These are phyloP conservation scores for Dyspetes luteomarginatus DNA, from an alignment of 2,888 invertebrate genomes.

Conservation along the genomic window DNA sequence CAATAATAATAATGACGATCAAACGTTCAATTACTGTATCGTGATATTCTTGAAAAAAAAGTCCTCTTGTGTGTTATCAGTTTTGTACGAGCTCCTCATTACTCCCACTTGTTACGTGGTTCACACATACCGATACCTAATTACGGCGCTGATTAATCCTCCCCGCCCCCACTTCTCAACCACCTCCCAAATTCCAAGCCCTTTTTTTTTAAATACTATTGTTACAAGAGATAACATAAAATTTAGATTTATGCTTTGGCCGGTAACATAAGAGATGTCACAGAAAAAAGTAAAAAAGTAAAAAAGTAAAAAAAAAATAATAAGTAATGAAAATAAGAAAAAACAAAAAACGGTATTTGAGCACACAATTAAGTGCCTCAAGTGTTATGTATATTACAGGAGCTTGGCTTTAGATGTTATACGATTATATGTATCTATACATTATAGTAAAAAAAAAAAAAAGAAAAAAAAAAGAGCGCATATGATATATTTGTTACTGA, in stretches of 20 bases:
- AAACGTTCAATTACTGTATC: conserved; percentile 60
- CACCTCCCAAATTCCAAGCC: not conserved
- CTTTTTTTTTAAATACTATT: conserved; percentile 74
- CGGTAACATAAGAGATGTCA: conserved; percentile 61
- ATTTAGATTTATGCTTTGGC: conserved; percentile 82
- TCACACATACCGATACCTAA: conserved; percentile 69
- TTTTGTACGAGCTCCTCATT: conserved; percentile 45
- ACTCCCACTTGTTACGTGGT: conserved; percentile 56
- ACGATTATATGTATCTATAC: conserved; percentile 83
- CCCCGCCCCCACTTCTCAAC: not conserved
- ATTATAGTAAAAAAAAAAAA: conserved; percentile 77
- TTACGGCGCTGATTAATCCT: conserved; percentile 76
- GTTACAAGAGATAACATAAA: conserved; percentile 79
- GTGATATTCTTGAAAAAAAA: conserved; percentile 76
- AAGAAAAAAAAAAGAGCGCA: conserved; percentile 74
- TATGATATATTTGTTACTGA: conserved; percentile 83
- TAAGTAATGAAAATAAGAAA: conserved; percentile 45
- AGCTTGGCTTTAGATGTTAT: conserved; percentile 84
- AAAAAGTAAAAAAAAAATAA: conserved; percentile 46
- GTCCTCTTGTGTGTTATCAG: conserved; percentile 6
- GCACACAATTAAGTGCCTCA: conserved; percentile 83
- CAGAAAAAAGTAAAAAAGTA: conserved; percentile 70
- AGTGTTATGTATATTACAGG: conserved; percentile 84
- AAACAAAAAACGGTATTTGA: conserved; percentile 80
- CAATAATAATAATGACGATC: not conserved